These are phyloP conservation scores for Hypomecis atomaria DNA, from an alignment of 2,888 invertebrate species.

Conservation along the genomic window DNA sequence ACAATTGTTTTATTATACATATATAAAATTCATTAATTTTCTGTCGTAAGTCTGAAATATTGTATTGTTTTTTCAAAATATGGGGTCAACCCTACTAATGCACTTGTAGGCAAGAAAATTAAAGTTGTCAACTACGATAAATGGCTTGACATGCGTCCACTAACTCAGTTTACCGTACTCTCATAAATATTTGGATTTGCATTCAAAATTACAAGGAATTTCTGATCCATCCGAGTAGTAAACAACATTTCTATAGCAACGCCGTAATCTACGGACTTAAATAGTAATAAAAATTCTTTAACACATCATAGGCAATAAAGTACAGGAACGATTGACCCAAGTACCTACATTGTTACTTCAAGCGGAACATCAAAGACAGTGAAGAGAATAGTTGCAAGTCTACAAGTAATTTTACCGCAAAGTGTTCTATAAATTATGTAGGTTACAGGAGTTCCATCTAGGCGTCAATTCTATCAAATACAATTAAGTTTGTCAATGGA, in stretches of 20 bases:
- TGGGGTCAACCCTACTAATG: slow-evolving; percentile 27
- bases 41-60: no score
- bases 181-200: slow-evolving; percentile 17
- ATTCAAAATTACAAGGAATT: slow-evolving; percentile 11
- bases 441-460: not conserved
- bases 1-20: no score
- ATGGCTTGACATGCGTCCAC: slow-evolving; percentile 25
- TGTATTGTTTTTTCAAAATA: not conserved
- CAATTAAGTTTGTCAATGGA: slow-evolving; percentile 28
- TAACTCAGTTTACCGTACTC: slow-evolving; percentile 33
- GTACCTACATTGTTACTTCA: slow-evolving; percentile 4
- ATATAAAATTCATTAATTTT: no score
- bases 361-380: slow-evolving; percentile 8
- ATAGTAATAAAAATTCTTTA: not conserved
- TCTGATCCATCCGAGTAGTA: not conserved
- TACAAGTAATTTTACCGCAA: no score
- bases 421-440: no score
- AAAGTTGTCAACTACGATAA: slow-evolving; percentile 31
- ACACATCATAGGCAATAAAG: not conserved
- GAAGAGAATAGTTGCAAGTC: not conserved
- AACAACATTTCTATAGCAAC: not conserved
- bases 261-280: not conserved
- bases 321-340: slow-evolving; percentile 2
- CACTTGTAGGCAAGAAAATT: slow-evolving; percentile 20
- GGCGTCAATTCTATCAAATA: slow-evolving; percentile 12